These are phyloP conservation scores for Gavia stellata DNA, from an alignment of 2,113 vertebrate species.

Conservation along the genomic window DNA sequence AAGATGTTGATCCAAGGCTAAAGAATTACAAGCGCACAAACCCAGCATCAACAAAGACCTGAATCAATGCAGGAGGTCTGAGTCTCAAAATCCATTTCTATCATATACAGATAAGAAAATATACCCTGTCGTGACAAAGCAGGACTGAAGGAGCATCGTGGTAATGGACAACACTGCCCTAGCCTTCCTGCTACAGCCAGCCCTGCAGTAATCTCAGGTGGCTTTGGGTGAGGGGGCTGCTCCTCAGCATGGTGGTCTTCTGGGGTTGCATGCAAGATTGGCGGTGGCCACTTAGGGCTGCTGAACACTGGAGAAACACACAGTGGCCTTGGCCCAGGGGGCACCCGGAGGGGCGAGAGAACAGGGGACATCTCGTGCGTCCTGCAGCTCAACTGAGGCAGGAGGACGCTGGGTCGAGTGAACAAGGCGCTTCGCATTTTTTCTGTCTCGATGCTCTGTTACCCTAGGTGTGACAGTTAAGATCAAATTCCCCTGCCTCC, in stretches of 20 bases:
- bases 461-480: background rate
- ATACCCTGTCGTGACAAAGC: background rate
- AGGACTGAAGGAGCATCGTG: background rate
- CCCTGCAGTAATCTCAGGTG: background rate
- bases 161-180: background rate
- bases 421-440: rapidly evolving
- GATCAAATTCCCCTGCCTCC: background rate
- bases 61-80: background rate
- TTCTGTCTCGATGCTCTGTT: background rate
- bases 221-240: background rate
- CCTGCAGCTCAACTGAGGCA: rapidly evolving
- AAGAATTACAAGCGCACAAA: background rate
- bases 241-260: background rate
- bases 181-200: background rate
- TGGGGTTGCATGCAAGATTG: background rate
- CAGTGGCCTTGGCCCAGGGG: rapidly evolving
- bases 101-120: background rate
- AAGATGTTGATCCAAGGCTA: background rate
- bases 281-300: rapidly evolving
- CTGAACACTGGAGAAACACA: background rate
- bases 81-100: background rate
- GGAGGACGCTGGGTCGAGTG: rapidly evolving
- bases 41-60: background rate
- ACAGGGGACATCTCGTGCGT: rapidly evolving
- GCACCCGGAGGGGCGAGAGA: rapidly evolving